These are phyloP conservation scores for Bombyx huttoni DNA, from an alignment of 2,888 invertebrate species.

Conservation along the genomic window DNA sequence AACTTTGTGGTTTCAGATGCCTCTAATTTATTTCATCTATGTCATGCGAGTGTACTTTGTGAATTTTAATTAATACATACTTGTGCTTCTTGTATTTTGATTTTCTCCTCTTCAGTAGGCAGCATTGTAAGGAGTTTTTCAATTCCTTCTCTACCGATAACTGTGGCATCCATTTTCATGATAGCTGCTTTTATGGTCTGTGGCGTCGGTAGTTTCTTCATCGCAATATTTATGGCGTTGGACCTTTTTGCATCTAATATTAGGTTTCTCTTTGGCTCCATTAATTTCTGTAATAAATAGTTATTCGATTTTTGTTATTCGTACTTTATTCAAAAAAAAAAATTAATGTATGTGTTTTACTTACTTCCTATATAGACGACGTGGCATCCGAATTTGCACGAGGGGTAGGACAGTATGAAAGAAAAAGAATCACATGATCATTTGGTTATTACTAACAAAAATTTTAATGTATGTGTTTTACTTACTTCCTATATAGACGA, in stretches of 20 bases:
- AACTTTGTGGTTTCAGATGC: too few species aligned
- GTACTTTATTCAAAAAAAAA: not conserved
- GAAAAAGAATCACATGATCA: constrained; percentile 7
- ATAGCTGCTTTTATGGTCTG: constrained; percentile 99
- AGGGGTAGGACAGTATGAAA: constrained; percentile 19
- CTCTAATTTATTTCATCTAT: too few species aligned
- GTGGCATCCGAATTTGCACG: constrained; percentile 1
- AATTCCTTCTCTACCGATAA: constrained; percentile 97
- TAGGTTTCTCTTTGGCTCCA: constrained; percentile 70
- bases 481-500: constrained; percentile 35
- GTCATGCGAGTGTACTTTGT: not conserved
- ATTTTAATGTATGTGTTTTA: constrained; percentile 9
- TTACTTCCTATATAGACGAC: constrained; percentile 32
- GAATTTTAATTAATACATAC: constrained; percentile 16
- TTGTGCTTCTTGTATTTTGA: constrained; percentile 97
- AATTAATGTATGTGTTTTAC: constrained; percentile 13
- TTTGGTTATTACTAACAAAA: not conserved
- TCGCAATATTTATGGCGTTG: constrained; percentile 98
- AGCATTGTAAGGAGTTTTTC: constrained; percentile 98
- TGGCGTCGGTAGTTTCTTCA: constrained; percentile 98
- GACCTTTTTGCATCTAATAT: constrained; percentile 97
- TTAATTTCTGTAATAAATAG: constrained; percentile 39
- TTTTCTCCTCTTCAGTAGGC: constrained; percentile 95
- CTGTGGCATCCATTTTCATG: constrained; percentile 98
- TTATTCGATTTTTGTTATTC: not conserved